phyloP scores from a whole-genome alignment of 2,888 invertebrate genomes.

The Crioceris asparagi region DNA sequence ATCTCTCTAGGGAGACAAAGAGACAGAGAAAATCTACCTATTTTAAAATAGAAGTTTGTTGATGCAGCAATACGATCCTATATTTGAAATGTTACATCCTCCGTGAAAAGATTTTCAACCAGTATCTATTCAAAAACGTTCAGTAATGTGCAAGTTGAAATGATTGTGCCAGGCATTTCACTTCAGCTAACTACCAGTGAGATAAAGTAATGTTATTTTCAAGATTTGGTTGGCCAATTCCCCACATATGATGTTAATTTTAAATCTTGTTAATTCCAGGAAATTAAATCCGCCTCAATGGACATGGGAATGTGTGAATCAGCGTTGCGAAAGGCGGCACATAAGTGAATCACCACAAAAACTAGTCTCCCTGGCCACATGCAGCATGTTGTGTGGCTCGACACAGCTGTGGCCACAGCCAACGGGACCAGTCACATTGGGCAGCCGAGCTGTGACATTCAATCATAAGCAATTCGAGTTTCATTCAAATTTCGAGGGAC shows the following conservation, averaged over 20 bases:
- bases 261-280: constrained; percentile 26
- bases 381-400: constrained; percentile 68
- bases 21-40: no score
- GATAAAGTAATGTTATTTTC: no score
- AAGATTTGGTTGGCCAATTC: no score
- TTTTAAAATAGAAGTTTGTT: no score
- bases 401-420: constrained; percentile 73
- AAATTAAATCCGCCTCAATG: constrained; percentile 52
- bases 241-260: background rate
- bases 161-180: no score
- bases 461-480: constrained; percentile 43
- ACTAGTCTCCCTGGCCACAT: constrained; percentile 56
- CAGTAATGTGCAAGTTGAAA: no score
- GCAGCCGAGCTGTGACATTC: constrained; percentile 52
- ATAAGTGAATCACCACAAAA: constrained; percentile 37
- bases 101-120: no score
- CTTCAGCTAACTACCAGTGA: no score
- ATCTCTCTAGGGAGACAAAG: no score
- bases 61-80: no score
- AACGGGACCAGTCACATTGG: constrained; percentile 57
- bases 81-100: no score
- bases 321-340: constrained; percentile 55
- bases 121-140: no score
- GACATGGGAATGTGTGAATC: constrained; percentile 65
- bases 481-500: constrained; percentile 37